These are phyloP conservation scores for Campoletis raptor DNA, from an alignment of 2,888 invertebrate genomes.

Conservation along the genomic window DNA sequence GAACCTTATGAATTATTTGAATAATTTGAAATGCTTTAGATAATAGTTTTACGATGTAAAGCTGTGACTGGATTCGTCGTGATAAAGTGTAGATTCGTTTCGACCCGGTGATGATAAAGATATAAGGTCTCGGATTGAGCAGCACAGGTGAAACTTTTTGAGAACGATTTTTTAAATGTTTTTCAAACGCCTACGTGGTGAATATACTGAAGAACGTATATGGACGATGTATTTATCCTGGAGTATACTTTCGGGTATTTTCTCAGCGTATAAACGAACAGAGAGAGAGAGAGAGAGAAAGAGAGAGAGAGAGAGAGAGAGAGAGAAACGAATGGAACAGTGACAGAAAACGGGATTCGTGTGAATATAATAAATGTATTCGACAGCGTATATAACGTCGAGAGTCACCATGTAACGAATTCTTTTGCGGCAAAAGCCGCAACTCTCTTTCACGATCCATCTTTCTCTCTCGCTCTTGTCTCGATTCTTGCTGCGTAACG, in stretches of 20 bases:
- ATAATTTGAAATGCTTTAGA: slow-evolving; percentile 31
- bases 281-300: slow-evolving; percentile 13
- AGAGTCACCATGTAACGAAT: slow-evolving; percentile 58
- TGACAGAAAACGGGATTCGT: slow-evolving; percentile 41
- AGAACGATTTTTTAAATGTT: slow-evolving; percentile 16
- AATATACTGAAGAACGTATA: background rate
- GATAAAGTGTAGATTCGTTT: slow-evolving; percentile 28
- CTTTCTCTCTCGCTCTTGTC: slow-evolving; percentile 6
- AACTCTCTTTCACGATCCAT: slow-evolving; percentile 6
- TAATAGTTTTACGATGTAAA: slow-evolving; percentile 22
- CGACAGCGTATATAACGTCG: slow-evolving; percentile 35
- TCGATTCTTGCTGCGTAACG: slow-evolving; percentile 55
- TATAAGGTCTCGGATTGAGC: slow-evolving; percentile 2
- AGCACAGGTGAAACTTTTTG: slow-evolving; percentile 56
- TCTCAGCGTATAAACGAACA: slow-evolving; percentile 32
- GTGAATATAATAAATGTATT: slow-evolving; percentile 64
- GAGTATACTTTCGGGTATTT: slow-evolving; percentile 53
- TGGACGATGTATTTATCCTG: slow-evolving; percentile 34
- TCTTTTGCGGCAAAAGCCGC: slow-evolving; percentile 68
- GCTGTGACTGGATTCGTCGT: slow-evolving; percentile 33
- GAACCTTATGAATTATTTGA: slow-evolving; percentile 45
- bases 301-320: slow-evolving; percentile 4
- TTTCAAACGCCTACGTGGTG: slow-evolving; percentile 55
- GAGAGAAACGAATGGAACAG: slow-evolving; percentile 21
- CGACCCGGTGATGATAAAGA: slow-evolving; percentile 17